Evolutionary conservation across 1,140 invertebrate genomes (phyloP).

Genomic region (Drosophila sucinea): DNA sequence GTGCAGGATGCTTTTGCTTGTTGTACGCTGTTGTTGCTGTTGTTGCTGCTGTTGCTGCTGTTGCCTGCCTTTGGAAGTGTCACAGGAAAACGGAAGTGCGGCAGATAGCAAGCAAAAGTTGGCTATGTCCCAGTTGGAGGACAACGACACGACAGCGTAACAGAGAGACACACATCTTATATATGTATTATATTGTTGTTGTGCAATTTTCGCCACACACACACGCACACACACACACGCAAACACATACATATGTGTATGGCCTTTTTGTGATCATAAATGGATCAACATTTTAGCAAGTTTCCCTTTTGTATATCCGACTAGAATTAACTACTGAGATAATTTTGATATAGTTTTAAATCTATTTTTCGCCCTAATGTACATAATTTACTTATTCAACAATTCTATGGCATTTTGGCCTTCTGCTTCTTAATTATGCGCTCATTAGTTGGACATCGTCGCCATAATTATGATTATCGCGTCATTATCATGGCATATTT

Average conservation of each 20-base stretch:
- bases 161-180: background rate
- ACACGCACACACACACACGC: no score
- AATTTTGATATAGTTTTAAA: no score
- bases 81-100: conserved; percentile 77
- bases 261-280: background rate
- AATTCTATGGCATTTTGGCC: conserved; percentile 3
- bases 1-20: conserved; percentile 62
- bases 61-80: conserved; percentile 61
- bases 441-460: conserved; percentile 36
- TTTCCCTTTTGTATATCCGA: background rate
- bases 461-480: background rate
- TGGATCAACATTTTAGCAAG: background rate
- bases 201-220: background rate
- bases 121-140: conserved; percentile 56
- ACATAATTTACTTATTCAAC: conserved; percentile 18
- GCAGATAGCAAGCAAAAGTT: conserved; percentile 73
- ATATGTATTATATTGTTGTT: no score
- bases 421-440: conserved; percentile 54
- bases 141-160: conserved; percentile 43
- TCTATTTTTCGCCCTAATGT: no score
- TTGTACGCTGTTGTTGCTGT: conserved; percentile 37
- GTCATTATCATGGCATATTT: conserved; percentile 6
- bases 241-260: background rate
- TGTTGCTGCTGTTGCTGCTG: conserved; percentile 13
- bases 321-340: no score